Base-by-base conservation (phyloP, 2,888 invertebrate genomes). In the Eilema griseolum region DNA sequence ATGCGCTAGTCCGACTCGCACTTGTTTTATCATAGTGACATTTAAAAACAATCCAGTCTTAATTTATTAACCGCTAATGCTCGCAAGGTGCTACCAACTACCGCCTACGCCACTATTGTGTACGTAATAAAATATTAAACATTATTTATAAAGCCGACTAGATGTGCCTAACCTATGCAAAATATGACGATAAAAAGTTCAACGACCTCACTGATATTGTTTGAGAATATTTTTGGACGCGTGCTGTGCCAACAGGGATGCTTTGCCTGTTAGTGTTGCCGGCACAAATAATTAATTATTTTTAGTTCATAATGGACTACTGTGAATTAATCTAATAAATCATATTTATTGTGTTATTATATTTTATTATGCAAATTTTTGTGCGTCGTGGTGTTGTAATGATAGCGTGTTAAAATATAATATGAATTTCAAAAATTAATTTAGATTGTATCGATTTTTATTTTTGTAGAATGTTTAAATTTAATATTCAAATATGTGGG, bases 121-220 rank as follows among this genome's bases (percentile, higher is more conserved):
- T 23, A 24, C 14, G 59, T 52, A 52, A 60, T 64, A 31, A 57
- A 60, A 57, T 68, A 33, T 61, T n/a, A 61, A 4, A 61, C 14
- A 41, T 12, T 37, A 41, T 12, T 37, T 24, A 26, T 56, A 37
- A 66, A 23, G 57, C 41, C 23, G 31, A 16, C 70, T 4, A 62
- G 46, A 71, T 52, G 65, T 26, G 16, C 16, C 23, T n/a, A 57
- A 31, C 66, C 46, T 61, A 61, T 62, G 66, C 59, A 61, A n/a
- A 69, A 72, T 72, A 68, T 59, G 26, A 70, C 69, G 84, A 87
- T 87, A 87, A 86, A 87, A 75, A 79, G 87, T 82, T 52, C 79
- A 77, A 76, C 61, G 79, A 87, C 78, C 84, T 72, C 68, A 62
- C 75, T 75, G 82, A 83, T 84, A 81, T 74, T 81, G 75, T 75